Evolutionary conservation across 1,140 invertebrate genomes (phyloP).

Genomic region (Neuroterus valhalla): DNA sequence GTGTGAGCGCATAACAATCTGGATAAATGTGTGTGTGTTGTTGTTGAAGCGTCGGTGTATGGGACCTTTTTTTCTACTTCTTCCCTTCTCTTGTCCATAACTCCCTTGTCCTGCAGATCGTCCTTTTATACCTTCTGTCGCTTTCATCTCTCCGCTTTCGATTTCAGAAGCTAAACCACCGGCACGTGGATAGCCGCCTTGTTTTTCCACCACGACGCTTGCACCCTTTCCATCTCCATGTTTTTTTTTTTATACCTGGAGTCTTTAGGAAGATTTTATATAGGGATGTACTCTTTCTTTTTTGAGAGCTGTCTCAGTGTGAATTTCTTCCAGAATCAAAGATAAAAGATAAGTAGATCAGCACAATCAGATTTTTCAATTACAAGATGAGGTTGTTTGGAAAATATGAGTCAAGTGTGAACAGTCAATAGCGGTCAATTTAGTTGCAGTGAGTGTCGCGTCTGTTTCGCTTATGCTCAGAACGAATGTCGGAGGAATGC

Average conservation of each 20-base stretch:
- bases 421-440: too few species aligned
- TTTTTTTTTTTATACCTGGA: slow-evolving; percentile 11
- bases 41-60: slow-evolving; percentile 13
- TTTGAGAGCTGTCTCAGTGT: background rate
- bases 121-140: slow-evolving; percentile 27
- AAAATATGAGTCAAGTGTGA: too few species aligned
- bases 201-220: slow-evolving; percentile 38
- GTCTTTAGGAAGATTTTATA: slow-evolving; percentile 21
- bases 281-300: background rate
- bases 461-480: too few species aligned
- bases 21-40: slow-evolving; percentile 33
- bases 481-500: too few species aligned
- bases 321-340: too few species aligned
- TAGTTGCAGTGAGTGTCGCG: too few species aligned
- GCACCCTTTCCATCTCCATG: background rate
- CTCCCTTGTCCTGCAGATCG: slow-evolving; percentile 22
- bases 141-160: slow-evolving; percentile 34
- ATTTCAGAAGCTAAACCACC: slow-evolving; percentile 45
- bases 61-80: slow-evolving; percentile 13
- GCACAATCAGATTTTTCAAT: too few species aligned
- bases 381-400: too few species aligned
- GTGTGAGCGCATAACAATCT: background rate
- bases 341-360: too few species aligned
- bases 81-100: slow-evolving; percentile 24
- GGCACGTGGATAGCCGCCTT: slow-evolving; percentile 41